A percentile compares a stretch with the other conserved stretches of the same genome.
These are phyloP conservation scores for Melanotaenia maccullochi DNA, from an alignment of 2,797 vertebrate species.

Conservation along the genomic window DNA sequence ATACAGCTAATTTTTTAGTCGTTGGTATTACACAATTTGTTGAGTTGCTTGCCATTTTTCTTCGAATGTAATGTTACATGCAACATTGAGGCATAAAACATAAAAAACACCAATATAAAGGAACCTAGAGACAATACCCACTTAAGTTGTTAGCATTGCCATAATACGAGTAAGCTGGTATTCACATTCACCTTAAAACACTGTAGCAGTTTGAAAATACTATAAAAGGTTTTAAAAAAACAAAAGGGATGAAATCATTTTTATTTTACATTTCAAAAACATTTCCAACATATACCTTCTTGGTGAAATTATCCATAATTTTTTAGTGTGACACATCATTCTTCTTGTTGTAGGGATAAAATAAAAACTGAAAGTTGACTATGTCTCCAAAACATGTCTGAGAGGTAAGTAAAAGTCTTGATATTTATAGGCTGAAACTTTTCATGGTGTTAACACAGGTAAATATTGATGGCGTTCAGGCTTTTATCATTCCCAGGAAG, in stretches of 20 bases:
- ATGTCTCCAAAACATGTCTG: background rate
- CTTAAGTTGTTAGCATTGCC: no score
- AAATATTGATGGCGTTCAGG: constrained; percentile 31
- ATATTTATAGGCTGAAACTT: constrained; percentile 21
- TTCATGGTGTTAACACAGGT: constrained; percentile 12
- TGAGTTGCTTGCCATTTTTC: no score
- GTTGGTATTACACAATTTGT: no score
- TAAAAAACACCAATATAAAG: no score
- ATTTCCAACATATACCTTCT: background rate
- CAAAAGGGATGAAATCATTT: background rate
- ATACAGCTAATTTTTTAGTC: background rate
- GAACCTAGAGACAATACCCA: no score
- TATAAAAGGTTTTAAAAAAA: background rate
- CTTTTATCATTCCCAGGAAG: constrained; percentile 19
- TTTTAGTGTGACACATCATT: background rate
- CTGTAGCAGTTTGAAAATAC: no score
- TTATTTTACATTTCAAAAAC: background rate
- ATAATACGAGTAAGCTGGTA: no score
- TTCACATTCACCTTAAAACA: no score
- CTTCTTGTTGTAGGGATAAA: background rate
- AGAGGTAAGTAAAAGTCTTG: constrained; percentile 10
- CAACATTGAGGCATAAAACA: no score
- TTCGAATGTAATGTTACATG: no score
- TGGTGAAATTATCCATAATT: constrained; percentile 17
- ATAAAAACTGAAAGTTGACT: background rate